Evolutionary conservation across 2,113 vertebrate genomes (phyloP).

Genomic region (Pan troglodytes): DNA sequence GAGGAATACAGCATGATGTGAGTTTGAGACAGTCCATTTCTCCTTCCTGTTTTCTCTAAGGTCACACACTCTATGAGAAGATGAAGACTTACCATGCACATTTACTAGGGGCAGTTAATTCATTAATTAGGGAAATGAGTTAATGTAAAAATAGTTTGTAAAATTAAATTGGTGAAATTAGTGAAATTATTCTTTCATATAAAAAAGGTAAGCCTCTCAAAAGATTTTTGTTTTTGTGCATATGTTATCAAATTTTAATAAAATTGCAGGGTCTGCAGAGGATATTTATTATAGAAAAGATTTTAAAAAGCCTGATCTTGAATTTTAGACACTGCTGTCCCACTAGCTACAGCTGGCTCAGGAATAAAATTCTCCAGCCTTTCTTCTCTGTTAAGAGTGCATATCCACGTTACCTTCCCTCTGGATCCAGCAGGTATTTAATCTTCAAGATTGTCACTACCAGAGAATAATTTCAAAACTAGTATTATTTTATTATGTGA

Average conservation of each 20-base stretch:
- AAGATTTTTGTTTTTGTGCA: not conserved
- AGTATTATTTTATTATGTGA: not conserved
- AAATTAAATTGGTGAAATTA: not conserved
- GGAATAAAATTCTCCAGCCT: not conserved
- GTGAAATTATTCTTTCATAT: not conserved
- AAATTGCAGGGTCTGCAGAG: not conserved
- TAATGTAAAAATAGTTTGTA: not conserved
- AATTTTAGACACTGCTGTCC: not conserved
- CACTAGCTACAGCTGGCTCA: not conserved
- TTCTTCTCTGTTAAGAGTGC: not conserved
- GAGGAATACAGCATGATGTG: not conserved
- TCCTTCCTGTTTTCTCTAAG: not conserved
- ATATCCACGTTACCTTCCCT: not conserved
- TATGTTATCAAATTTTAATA: not conserved
- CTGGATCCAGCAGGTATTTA: not conserved
- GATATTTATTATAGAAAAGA: not conserved
- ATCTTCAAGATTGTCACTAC: not conserved
- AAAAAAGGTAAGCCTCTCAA: not conserved
- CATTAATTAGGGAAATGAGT: not conserved
- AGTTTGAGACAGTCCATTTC: not conserved
- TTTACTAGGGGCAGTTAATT: no score
- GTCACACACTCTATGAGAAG: not conserved
- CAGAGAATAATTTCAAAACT: not conserved
- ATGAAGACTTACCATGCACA: accelerated
- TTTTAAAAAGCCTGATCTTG: not conserved